Evolutionary conservation across 2,113 vertebrate species (phyloP), one percentile per base, ranked within the genome.

Genomic region (Psilopogon haemacephalus): DNA sequence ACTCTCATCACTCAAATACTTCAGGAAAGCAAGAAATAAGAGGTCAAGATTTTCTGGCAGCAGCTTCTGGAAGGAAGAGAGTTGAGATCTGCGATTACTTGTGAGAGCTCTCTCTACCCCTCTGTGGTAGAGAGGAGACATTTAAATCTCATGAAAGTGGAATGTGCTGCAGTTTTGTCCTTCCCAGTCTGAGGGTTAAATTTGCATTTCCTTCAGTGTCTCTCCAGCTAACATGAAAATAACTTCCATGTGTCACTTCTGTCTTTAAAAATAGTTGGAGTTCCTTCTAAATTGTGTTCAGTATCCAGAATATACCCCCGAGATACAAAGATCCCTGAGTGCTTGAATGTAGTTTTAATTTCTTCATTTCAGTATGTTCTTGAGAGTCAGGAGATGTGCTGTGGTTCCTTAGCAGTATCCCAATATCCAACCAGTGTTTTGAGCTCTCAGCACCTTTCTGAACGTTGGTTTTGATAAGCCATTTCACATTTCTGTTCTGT

Each of bases 161-260:
- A 86, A 92, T 69, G 70, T 81, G 33, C 56, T 84, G 21, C 52
- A 93, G 86, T 81, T 92, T 71, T 88, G 74, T 74, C 84, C 62
- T 93, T 75, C 48, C 73, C 73, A 72, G 74, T 92, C 78, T 86
- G 73, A 90, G 86, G 81, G 81, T 93, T 94, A 89, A 81, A 90
- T 93, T 33, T 95, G 70, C 70, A 60, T 95, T 92, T 81, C 70
- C 70, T 93, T 86, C 62, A 0, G 56, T 64, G 73, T 92, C 73
- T 94, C 54, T 90, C 20, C 81, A 88, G 62, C 89, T 86, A 84
- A 81, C 70, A 78, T 75, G 89, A 62, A 94, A 96, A 95, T 86
- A 86, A 90, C 65, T 95, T 96, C 91, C 81, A 54, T 90, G 93
- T 93, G 91, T 92, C 65, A 81, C 32, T 90, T 93, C 42, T 84